Evolutionary conservation across 2,797 vertebrate genomes (phyloP).

Genomic region (Hippoglossus hippoglossus): DNA sequence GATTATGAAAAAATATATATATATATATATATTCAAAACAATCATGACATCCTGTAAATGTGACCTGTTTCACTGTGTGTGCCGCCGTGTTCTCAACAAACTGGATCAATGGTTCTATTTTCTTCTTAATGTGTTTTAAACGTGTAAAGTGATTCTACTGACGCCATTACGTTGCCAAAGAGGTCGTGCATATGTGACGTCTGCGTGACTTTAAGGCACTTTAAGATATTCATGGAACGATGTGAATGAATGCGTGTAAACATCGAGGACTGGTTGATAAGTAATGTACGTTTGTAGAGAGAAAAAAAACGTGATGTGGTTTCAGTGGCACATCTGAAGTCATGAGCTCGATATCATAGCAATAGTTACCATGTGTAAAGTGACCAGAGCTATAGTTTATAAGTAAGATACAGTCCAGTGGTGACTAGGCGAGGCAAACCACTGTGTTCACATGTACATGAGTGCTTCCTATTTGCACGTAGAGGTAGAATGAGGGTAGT

Average conservation of each 20-base stretch:
- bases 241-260: constrained; percentile 21
- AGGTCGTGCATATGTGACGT: constrained; percentile 44
- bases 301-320: constrained; percentile 23
- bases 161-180: constrained; percentile 54
- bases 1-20: constrained; percentile 15
- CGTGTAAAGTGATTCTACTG: not conserved
- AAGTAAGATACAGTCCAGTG: constrained; percentile 39
- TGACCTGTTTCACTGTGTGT: constrained; percentile 35
- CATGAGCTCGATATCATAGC: constrained; percentile 44
- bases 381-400: constrained; percentile 29
- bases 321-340: constrained; percentile 52
- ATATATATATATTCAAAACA: constrained; percentile 36
- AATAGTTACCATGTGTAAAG: constrained; percentile 54
- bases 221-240: constrained; percentile 40
- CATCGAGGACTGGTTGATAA: not conserved
- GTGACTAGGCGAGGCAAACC: constrained; percentile 54
- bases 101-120: not conserved
- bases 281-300: not conserved
- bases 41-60: constrained; percentile 50
- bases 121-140: constrained; percentile 32
- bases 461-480: constrained; percentile 52
- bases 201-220: constrained; percentile 48
- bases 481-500: constrained; percentile 38
- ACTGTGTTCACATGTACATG: constrained; percentile 58
- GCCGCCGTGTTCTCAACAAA: not conserved